Evolutionary conservation across 1,140 invertebrate species (phyloP), one percentile per base, ranked within the genome.

Genomic region (Berghia stephanieae): DNA sequence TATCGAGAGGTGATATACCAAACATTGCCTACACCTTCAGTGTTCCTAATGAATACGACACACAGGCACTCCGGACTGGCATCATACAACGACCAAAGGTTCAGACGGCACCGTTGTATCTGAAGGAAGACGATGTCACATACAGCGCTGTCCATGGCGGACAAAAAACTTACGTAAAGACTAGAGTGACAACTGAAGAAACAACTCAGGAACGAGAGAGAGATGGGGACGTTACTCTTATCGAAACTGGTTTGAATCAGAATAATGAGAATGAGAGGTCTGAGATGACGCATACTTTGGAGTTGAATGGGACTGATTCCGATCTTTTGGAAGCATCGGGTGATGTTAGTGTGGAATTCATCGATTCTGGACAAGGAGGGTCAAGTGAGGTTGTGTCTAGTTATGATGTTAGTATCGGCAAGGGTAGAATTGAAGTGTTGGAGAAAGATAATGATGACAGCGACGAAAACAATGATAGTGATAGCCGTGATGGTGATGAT

Each of bases 11-110:
- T 36, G 77, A 44, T 42, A 89, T 87, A 78, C 81, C 83, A 38
- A 86, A 86, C 16, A 85, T 89, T 10, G 82, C 82, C 75, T 89
- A 89, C 76, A 80, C 81, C 38, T 89, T 87, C 77, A 86, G 84
- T 27, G 82, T 88, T n/a, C 86, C 87, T 18, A 81, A 31, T 4
- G 42, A 60, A 27, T 10, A 42, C 44, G 44, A 42, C 43, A n/a
- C n/a, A n/a, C n/a, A n/a, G n/a, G n/a, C n/a, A n/a, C n/a, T n/a
- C n/a, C n/a, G n/a, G n/a, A n/a, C n/a, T n/a, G n/a, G n/a, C n/a
- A n/a, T n/a, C n/a, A n/a, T n/a, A n/a, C n/a, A n/a, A n/a, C n/a
- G n/a, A n/a, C n/a, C n/a, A n/a, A n/a, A n/a, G n/a, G n/a, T 27
- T 57, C 55, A 3, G 55, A 57, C 55, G 55, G 55, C 5, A 2